Base-by-base conservation (phyloP, 2,888 invertebrate species). In the Koerneria pararmatus region DNA sequence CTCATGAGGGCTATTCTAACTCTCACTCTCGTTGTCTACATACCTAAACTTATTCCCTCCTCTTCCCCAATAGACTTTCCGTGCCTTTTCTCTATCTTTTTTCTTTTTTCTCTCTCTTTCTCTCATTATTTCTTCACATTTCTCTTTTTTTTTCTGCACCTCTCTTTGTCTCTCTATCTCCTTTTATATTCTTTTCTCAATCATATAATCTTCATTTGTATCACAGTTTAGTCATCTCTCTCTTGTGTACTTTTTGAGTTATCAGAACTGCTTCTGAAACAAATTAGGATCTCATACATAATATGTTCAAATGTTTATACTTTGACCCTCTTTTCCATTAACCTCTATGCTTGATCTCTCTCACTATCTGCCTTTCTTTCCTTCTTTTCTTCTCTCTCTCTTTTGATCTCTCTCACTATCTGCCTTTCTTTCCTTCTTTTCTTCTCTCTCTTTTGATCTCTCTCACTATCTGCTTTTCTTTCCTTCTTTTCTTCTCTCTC, bases 351-450 rank as follows among this genome's bases (percentile, higher is more conserved):
- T n/a, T n/a, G n/a, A n/a, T n/a, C 22, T 15, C 53, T 22, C 53
- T 15, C 53, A 22, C 53, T 24, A n/a, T n/a, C 53, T 53, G 22
- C 53, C 11, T 53, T 22, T 53, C 8, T 24, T 22, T n/a, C 53
- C 22, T 24, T 53, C n/a, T 15, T 15, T 24, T 53, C 24, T 22
- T 15, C 46, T 46, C 46, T n/a, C 46, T 46, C 46, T 46, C 24
- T 61, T 57, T 34, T 35, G 61, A 32, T 51, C 49, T 54, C 2
- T 57, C 35, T 56, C 41, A 46, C 34, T 35, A 1, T 22, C 57
- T 57, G 37, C 29, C 63, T 4, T 37, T 24, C 65, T 51, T 56
- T 63, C 54, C 5, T 49, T n/a, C 29, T 49, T 29, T 59, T 32
- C 46, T 19, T 35, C 41, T 59, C 56, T 27, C 41, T 31, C 24